Evolutionary conservation across 2,888 invertebrate species (phyloP).

Genomic region (Aricia artaxerxes): DNA sequence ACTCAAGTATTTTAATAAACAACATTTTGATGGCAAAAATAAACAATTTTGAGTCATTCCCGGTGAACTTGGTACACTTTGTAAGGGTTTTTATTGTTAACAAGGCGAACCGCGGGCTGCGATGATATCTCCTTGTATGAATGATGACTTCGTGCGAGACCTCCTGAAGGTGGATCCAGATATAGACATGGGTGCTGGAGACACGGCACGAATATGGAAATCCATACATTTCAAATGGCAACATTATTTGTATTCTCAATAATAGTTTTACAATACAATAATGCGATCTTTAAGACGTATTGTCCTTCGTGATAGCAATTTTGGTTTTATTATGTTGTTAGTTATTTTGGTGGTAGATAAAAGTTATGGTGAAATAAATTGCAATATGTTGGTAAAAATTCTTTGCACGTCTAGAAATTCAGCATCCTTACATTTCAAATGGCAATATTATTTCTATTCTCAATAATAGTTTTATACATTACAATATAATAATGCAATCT

Average conservation of each 20-base stretch:
- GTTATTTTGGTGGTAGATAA: neutral
- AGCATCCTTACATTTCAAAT: slow-evolving; percentile 47
- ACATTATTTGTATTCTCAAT: slow-evolving; percentile 36
- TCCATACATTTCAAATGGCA: slow-evolving; percentile 46
- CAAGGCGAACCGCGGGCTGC: slow-evolving; percentile 73
- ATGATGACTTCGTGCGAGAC: slow-evolving; percentile 79
- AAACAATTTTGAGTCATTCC: slow-evolving; percentile 35
- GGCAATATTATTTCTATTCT: slow-evolving; percentile 39
- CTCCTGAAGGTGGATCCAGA: slow-evolving; percentile 66
- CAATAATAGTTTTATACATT: slow-evolving; percentile 12
- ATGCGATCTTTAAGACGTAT: neutral
- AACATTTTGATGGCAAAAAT: neutral
- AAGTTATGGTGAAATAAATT: no score
- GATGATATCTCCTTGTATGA: slow-evolving; percentile 79
- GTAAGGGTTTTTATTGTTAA: slow-evolving; percentile 79
- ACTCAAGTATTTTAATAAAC: neutral
- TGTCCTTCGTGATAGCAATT: neutral
- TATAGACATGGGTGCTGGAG: slow-evolving; percentile 65
- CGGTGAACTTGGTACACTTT: slow-evolving; percentile 68
- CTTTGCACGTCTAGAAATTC: neutral
- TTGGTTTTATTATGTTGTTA: neutral
- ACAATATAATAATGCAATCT: neutral
- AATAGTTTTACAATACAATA: slow-evolving; percentile 23
- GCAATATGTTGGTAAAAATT: neutral
- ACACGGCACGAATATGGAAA: slow-evolving; percentile 75